Conservation (phyloP, 2,888 invertebrate genomes). For the Drosophila kanekoi region DNA sequence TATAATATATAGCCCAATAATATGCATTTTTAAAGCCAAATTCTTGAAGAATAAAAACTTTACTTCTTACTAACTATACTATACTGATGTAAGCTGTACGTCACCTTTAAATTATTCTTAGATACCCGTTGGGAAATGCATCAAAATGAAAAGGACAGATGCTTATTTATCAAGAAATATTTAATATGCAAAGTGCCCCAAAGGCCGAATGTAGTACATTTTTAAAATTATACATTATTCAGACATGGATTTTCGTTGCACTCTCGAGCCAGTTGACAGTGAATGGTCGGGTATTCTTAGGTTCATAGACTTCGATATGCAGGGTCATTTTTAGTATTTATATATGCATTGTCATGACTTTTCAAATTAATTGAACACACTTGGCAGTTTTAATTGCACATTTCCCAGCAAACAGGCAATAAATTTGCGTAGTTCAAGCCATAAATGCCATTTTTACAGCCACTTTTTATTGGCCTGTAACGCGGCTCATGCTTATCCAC, state of each 20-base stretch:
- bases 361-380: slow-evolving; percentile 74
- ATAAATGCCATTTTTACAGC: slow-evolving; percentile 71
- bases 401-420: slow-evolving; percentile 65
- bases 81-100: too few relatives aligned
- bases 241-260: neutral
- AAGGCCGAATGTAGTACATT: too few relatives aligned
- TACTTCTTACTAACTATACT: too few relatives aligned
- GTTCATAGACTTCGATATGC: neutral
- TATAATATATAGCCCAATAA: too few relatives aligned
- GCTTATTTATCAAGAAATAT: neutral
- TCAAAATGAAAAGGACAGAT: too few relatives aligned
- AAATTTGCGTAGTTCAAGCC: slow-evolving; percentile 67
- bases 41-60: too few relatives aligned
- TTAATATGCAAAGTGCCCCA: neutral
- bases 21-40: too few relatives aligned
- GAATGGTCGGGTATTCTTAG: too few relatives aligned
- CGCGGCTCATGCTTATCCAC: slow-evolving; percentile 44
- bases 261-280: neutral
- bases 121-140: too few relatives aligned
- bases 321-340: slow-evolving; percentile 25
- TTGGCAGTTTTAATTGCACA: slow-evolving; percentile 74
- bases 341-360: slow-evolving; percentile 48
- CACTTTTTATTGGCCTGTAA: slow-evolving; percentile 65
- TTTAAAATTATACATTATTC: neutral
- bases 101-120: too few relatives aligned